Base-by-base conservation (phyloP, 2,888 invertebrate genomes). In the Lacanobia wlatinum region DNA sequence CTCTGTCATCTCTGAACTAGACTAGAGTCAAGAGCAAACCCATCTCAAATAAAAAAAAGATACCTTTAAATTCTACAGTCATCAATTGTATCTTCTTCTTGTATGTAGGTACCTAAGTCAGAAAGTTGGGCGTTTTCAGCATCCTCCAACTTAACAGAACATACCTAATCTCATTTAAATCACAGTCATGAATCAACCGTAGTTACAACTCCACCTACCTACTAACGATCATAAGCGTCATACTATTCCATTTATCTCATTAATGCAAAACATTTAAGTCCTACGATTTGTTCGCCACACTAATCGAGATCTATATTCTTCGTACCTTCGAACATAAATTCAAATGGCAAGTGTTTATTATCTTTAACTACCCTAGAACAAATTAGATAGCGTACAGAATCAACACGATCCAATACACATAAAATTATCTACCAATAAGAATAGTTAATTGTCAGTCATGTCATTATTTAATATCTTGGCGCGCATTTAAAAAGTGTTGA, bases 401-500 rank as follows among this genome's bases (percentile, higher is more conserved):
- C 48, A 77, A 72, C 59, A 70, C 71, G 56, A 61, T 43, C 28
- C 52, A 61, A 61, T 70, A 72, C 18, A 60, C n/a, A 56, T 72
- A 59, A 67, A 70, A 68, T 70, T 64, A 48, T 48, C 48, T 7
- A 70, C 69, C 34, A 68, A 73, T 72, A 70, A 28, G 58, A 73
- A 73, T 70, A 69, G 16, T 52, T 53, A 34, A 59, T 69, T 72
- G 70, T 14, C 73, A 58, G 60, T 55, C 64, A 52, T 63, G 59
- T 63, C 65, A 46, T 61, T 34, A 74, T 76, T 69, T 65, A 81
- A 65, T 80, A 71, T 56, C 70, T 66, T 73, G 70, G 58, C 71
- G 46, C 38, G 12, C 50, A 64, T 69, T 72, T 53, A 58, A 70
- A 70, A 78, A 66, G 75, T 72, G 70, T 78, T 72, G 73, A 83